Evolutionary conservation across 2,888 invertebrate species (phyloP).

Genomic region (Oxytorus armatus): DNA sequence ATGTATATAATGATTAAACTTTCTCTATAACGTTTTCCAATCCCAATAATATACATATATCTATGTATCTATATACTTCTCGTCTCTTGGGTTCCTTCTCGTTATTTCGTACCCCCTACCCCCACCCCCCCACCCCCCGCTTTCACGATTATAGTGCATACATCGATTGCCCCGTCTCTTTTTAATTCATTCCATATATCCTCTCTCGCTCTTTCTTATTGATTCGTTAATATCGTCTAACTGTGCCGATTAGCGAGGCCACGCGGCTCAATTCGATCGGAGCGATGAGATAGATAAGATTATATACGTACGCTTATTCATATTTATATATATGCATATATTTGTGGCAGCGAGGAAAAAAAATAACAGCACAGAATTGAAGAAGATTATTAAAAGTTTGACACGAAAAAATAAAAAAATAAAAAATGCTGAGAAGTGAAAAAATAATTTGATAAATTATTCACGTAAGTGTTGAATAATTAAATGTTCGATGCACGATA

Average conservation of each 20-base stretch:
- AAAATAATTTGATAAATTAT: conserved; percentile 9
- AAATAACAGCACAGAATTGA: conserved; percentile 5
- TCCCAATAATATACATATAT: conserved; percentile 31
- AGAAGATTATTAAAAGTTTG: conserved; percentile 22
- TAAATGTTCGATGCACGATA: neutral
- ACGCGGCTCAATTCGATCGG: conserved; percentile 34
- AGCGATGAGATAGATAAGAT: conserved; percentile 9
- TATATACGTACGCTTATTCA: conserved; percentile 1
- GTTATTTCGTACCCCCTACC: conserved; percentile 42
- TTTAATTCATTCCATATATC: conserved; percentile 12
- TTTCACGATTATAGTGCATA: conserved; percentile 54
- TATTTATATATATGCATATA: neutral
- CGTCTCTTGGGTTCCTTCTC: conserved; percentile 33
- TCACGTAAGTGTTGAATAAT: neutral
- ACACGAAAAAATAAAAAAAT: too few relatives aligned
- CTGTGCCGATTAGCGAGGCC: conserved; percentile 26
- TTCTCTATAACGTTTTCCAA: conserved; percentile 59
- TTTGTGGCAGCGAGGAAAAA: conserved; percentile 12
- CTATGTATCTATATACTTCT: conserved; percentile 31
- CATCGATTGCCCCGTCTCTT: conserved; percentile 9
- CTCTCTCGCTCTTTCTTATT: conserved; percentile 1
- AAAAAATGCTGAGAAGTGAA: neutral
- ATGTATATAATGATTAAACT: conserved; percentile 50
- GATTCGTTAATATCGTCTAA: conserved; percentile 47
- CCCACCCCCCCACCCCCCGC: too few relatives aligned